Percentiles rank a stretch among this genome's conserved stretches.
Conservation (phyloP, 1,140 invertebrate species). For the Macrobrachium nipponense region DNA sequence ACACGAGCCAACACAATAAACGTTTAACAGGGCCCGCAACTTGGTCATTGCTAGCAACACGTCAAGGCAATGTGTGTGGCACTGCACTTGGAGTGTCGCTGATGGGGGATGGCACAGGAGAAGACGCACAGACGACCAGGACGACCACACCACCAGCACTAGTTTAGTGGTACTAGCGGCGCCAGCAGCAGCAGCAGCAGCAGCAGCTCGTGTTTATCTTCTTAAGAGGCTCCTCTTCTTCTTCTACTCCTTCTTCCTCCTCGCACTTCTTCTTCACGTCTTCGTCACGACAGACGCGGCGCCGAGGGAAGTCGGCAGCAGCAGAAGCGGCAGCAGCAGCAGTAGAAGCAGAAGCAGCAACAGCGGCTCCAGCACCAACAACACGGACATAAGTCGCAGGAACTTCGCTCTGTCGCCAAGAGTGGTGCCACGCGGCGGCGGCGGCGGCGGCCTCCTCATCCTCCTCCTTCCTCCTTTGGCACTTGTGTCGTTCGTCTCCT, state of each 20-base stretch:
- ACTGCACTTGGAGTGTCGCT: constrained; percentile 53
- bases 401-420: constrained; percentile 46
- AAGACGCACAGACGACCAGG: neutral
- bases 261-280: constrained; percentile 14
- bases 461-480: constrained; percentile 24
- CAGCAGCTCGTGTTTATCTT: constrained; percentile 35
- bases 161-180: too few relatives aligned
- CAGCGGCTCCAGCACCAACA: too few relatives aligned
- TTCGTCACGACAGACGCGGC: constrained; percentile 46
- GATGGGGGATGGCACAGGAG: constrained; percentile 44
- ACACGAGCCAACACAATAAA: constrained; percentile 62
- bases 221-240: constrained; percentile 15
- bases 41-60: constrained; percentile 62
- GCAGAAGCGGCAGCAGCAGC: constrained; percentile 8
- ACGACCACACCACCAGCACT: too few relatives aligned
- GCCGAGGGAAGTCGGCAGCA: constrained; percentile 40
- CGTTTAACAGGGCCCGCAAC: constrained; percentile 61
- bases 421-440: constrained; percentile 46
- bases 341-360: too few relatives aligned
- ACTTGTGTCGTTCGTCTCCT: constrained; percentile 17
- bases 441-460: neutral
- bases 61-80: constrained; percentile 60
- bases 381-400: neutral
- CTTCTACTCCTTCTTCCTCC: neutral
- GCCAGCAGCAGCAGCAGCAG: neutral